Base-by-base conservation (phyloP, 2,113 vertebrate species). In the Brachypodius melanocephalos region DNA sequence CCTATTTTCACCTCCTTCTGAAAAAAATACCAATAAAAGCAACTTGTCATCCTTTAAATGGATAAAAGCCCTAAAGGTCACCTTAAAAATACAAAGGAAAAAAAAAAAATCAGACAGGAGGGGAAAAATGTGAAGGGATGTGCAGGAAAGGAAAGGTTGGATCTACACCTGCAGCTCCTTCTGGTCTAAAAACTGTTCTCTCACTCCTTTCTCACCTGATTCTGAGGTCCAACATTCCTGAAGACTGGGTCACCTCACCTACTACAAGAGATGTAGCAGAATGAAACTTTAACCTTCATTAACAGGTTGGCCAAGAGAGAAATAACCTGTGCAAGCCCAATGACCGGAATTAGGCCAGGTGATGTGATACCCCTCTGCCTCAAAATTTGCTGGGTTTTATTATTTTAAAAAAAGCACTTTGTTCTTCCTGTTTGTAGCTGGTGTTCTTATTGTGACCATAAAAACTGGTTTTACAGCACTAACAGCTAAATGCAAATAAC, bases 401-500 rank as follows among this genome's bases (percentile, higher is more conserved):
- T 12, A 49, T 32, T 8, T 17, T 5, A 8, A 32, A 43, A 36
- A 31, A 24, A 45, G 1, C 8, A n/a, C n/a, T 66, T 69, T 80
- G 21, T 28, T 85, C 54, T 59, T 73, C 57, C 59, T 69, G 17
- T 52, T n/a, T 2, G 4, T 32, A 68, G 87, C 29, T 45, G 54
- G 3, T 69, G 21, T 25, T 81, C 62, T 61, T 76, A 34, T 8
- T 55, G 51, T 49, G 62, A 34, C 29, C 49, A 67, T 46, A 90
- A 96, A 92, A 93, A 11, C 36, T 69, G 18, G 16, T 55, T 90
- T 82, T 80, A 89, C 43, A 90, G 76, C 85, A 51, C 67, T 63
- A 61, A 52, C 38, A 75, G 78, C 81, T 34, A 83, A 87, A 34
- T 48, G 32, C 54, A 77, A 93, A 83, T 45, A 94, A 75, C 42